Evolutionary conservation across 2,113 vertebrate genomes (phyloP).

Genomic region (Anguilla rostrata): DNA sequence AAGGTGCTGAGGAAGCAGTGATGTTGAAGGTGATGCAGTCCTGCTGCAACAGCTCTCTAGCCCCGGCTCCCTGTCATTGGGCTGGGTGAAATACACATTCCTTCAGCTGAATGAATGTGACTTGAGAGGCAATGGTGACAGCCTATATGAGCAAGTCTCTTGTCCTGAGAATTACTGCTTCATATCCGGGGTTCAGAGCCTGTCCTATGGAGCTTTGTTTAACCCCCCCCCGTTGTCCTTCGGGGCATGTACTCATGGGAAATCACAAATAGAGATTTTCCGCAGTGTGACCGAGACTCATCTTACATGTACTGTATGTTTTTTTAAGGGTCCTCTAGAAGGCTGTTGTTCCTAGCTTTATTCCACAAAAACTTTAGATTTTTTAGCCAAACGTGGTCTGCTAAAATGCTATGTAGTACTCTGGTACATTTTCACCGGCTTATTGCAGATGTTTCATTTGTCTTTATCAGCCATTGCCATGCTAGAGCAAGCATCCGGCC

Average conservation of each 20-base stretch:
- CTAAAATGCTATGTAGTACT: neutral
- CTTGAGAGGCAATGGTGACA: neutral
- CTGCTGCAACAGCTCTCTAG: neutral
- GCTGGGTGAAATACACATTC: neutral
- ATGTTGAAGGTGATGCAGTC: neutral
- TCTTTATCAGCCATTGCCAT: neutral
- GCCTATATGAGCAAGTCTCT: neutral
- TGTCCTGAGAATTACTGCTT: neutral
- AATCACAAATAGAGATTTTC: no score
- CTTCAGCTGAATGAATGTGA: neutral
- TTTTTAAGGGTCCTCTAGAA: neutral
- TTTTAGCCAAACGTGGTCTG: neutral
- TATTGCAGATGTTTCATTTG: neutral
- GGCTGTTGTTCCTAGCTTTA: neutral
- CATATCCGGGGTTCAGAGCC: neutral
- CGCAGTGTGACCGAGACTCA: no score
- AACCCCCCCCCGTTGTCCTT: neutral
- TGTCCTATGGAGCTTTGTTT: neutral
- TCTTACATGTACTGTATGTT: neutral
- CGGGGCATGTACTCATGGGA: no score
- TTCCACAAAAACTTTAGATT: neutral
- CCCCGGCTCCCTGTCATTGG: neutral
- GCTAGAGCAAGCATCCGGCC: neutral
- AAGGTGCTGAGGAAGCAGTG: neutral
- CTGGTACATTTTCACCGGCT: neutral